Evolutionary conservation across 2,888 invertebrate genomes (phyloP), one percentile per base, ranked within the genome.

Genomic region (Phalangium opilio): DNA sequence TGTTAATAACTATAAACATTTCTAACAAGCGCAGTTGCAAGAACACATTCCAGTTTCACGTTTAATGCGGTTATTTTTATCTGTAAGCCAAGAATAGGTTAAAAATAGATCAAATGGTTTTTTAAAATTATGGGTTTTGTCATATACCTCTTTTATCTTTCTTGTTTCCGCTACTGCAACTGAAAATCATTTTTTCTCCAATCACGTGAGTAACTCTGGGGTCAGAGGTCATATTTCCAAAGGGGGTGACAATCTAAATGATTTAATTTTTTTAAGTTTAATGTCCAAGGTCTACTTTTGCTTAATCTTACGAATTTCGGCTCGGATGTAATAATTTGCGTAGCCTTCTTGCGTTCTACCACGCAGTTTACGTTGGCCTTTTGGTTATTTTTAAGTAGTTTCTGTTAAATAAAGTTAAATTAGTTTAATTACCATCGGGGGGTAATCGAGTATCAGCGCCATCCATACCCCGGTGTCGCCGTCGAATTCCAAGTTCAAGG

Each of bases 341-440:
- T 86, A 44, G 80, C 77, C 55, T 77, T 78, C 58, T 84, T 81
- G 63, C 83, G 81, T 66, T 87, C 87, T 38, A 87, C 84, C 18
- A 87, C 76, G 67, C 87, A 89, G 68, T 87, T 87, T 79, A 87
- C 85, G 66, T 81, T 79, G 50, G 84, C 83, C 42, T 71, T 65
- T 48, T 70, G 64, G 56, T 67, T 70, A 55, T 70, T 70, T 55
- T 72, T 71, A 60, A 73, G 66, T 57, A 73, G 57, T 40, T 51
- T 50, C 73, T 73, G 55, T 5, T 59, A 55, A 35, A 41, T 41
- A 39, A 46, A 20, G 40, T 43, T 56, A 45, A 50, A 43, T 34
- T 27, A 27, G 27, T 27, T 27, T 27, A 27, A 27, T 27, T 27
- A 27, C 27, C n/a, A n/a, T n/a, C n/a, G n/a, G n/a, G n/a, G n/a